phyloP scores from a whole-genome alignment of 2,113 vertebrate genomes.

The Semicossyphus pulcher region DNA sequence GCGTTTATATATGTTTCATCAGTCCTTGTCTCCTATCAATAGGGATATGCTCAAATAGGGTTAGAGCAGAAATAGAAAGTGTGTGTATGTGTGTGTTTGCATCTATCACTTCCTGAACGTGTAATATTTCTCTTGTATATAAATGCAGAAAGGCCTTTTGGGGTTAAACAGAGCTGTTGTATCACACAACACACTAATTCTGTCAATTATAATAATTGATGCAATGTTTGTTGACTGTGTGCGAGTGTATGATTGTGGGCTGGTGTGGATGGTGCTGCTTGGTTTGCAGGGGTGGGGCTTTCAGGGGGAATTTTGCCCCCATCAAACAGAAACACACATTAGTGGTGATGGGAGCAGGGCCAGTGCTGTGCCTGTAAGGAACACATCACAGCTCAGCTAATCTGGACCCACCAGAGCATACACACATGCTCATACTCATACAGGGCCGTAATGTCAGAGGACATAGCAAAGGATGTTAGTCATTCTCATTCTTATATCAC shows the following conservation, averaged over 20 bases:
- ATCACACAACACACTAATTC: slow-evolving; percentile 26
- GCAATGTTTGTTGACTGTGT: slow-evolving; percentile 3
- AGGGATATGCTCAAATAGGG: slow-evolving; percentile 7
- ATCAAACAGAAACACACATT: slow-evolving; percentile 48
- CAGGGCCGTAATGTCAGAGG: not conserved
- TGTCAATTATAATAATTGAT: slow-evolving; percentile 44
- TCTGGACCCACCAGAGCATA: slow-evolving; percentile 9
- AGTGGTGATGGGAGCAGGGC: slow-evolving; percentile 37
- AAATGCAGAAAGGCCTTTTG: slow-evolving; percentile 16
- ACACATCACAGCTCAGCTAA: slow-evolving; percentile 33
- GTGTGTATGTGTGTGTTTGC: slow-evolving; percentile 1
- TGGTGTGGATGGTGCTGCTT: slow-evolving; percentile 5
- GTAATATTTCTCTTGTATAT: not conserved
- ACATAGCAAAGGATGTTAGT: not conserved
- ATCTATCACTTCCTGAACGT: slow-evolving; percentile 12
- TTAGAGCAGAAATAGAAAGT: slow-evolving; percentile 16
- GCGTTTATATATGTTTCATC: slow-evolving; percentile 19
- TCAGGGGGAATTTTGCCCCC: slow-evolving; percentile 32
- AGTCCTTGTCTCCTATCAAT: too few relatives aligned
- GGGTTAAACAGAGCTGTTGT: slow-evolving; percentile 37
- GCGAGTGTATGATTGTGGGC: not conserved
- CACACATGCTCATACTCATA: not conserved
- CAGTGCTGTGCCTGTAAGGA: slow-evolving; percentile 34
- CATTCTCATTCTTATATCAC: not conserved
- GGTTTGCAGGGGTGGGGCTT: not conserved